Evolutionary conservation across 2,113 vertebrate genomes (phyloP).

Genomic region (Pimephales promelas): DNA sequence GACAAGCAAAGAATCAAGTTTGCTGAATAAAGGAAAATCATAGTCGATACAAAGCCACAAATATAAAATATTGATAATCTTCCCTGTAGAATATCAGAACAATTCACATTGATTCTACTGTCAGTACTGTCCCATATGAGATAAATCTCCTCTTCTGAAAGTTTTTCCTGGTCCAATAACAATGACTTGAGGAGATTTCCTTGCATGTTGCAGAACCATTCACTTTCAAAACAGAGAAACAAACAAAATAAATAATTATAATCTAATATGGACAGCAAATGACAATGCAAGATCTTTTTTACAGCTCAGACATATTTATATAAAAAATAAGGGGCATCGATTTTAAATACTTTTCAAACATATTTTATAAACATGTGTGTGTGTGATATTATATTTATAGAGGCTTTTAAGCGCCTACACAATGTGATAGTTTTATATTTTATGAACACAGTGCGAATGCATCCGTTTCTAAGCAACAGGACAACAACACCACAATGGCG

Average conservation of each 20-base stretch:
- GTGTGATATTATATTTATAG: background rate
- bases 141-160: conserved; percentile 79
- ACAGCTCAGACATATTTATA: too few relatives aligned
- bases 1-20: conserved; percentile 80
- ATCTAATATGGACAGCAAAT: too few relatives aligned
- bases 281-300: too few relatives aligned
- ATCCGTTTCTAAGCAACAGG: conserved; percentile 59
- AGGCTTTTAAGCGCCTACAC: background rate
- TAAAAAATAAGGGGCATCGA: too few relatives aligned
- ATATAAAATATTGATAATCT: background rate
- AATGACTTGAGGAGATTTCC: conserved; percentile 67
- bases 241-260: background rate
- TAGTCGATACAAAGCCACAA: background rate
- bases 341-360: too few relatives aligned
- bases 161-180: conserved; percentile 82
- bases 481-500: conserved; percentile 50
- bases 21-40: conserved; percentile 71
- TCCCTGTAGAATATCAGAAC: background rate
- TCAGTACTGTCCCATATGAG: conserved; percentile 80
- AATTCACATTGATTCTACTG: conserved; percentile 72
- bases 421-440: background rate
- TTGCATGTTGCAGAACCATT: background rate
- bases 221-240: background rate
- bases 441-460: background rate
- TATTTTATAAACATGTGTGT: too few relatives aligned